These are phyloP conservation scores for Plestiodon gilberti DNA, from an alignment of 2,113 vertebrate genomes.

Conservation along the genomic window DNA sequence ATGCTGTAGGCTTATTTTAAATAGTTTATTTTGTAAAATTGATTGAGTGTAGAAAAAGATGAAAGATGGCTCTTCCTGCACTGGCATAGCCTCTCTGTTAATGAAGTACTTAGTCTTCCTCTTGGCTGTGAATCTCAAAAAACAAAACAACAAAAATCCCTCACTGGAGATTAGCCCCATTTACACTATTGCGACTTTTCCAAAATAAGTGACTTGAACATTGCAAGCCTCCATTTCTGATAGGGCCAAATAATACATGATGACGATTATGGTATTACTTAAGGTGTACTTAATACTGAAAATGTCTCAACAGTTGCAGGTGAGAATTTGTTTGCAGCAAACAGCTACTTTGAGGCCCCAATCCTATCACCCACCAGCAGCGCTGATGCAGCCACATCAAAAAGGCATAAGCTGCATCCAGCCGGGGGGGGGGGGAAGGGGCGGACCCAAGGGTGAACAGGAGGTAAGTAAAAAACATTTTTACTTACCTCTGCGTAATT, in stretches of 20 bases:
- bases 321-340: too few species aligned
- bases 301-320: too few species aligned
- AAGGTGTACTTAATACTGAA: too few species aligned
- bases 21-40: neutral
- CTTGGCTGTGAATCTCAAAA: neutral
- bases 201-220: neutral
- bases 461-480: too few species aligned
- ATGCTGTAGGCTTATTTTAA: neutral
- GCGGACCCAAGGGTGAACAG: too few species aligned
- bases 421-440: too few species aligned
- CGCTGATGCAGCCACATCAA: too few species aligned
- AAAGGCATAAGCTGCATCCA: too few species aligned
- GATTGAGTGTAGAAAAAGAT: neutral
- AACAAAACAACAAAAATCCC: neutral
- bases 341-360: too few species aligned
- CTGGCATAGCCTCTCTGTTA: neutral
- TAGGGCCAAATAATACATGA: neutral
- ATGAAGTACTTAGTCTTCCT: neutral
- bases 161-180: neutral
- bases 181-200: neutral
- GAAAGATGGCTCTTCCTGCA: neutral
- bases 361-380: too few species aligned
- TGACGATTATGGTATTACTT: too few species aligned
- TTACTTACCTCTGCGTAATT: too few species aligned
- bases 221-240: neutral